Percentiles rank a stretch among this genome's conserved stretches.
These are phyloP conservation scores for Chinchilla lanigera DNA, from an alignment of 2,113 vertebrate genomes.

Conservation along the genomic window DNA sequence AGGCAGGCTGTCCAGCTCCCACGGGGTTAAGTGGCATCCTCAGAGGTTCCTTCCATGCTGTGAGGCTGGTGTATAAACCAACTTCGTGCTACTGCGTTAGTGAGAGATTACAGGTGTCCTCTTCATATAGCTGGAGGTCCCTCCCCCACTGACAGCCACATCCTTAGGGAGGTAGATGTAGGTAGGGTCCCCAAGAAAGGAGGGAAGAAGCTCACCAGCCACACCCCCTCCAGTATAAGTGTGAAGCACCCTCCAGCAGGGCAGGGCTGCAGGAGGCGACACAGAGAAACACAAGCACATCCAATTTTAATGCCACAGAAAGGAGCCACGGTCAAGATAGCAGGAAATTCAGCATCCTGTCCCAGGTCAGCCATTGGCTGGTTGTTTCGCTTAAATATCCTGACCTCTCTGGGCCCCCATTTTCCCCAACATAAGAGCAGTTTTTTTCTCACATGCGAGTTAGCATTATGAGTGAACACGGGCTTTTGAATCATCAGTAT, in stretches of 20 bases:
- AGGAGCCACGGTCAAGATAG: background rate
- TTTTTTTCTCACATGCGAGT: background rate
- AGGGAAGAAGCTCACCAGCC: background rate
- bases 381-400: background rate
- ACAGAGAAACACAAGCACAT: background rate
- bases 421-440: background rate
- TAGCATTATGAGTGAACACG: background rate
- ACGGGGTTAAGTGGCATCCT: background rate
- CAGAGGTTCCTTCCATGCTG: background rate
- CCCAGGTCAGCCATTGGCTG: background rate
- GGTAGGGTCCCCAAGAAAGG: background rate
- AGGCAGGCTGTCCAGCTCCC: background rate
- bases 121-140: background rate
- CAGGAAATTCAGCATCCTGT: background rate
- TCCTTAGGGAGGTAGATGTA: background rate
- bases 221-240: fast-evolving
- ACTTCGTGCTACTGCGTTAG: background rate
- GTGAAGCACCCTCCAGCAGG: background rate
- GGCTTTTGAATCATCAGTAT: background rate
- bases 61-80: background rate
- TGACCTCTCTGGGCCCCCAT: background rate
- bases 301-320: background rate
- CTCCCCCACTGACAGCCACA: fast-evolving
- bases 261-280: background rate
- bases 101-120: background rate